Evolutionary conservation across 2,888 invertebrate genomes (phyloP).

Genomic region (Pyrocoelia pectoralis): DNA sequence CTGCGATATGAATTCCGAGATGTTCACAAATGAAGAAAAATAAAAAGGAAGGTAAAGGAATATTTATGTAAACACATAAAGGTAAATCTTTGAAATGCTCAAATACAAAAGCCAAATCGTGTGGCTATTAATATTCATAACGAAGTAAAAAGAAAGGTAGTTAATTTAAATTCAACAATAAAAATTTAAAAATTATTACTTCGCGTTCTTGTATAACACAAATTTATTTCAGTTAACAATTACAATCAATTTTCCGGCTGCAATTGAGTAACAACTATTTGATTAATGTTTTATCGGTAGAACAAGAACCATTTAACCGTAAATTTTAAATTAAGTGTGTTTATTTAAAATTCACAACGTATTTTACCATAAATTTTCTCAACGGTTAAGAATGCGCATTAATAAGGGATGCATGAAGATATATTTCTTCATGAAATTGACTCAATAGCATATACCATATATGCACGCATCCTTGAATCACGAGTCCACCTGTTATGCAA

Average conservation of each 20-base stretch:
- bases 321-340: background rate
- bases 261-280: background rate
- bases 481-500: too few relatives aligned
- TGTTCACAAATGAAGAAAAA: slow-evolving; percentile 7
- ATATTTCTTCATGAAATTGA: too few relatives aligned
- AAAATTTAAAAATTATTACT: slow-evolving; percentile 20
- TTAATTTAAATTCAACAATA: slow-evolving; percentile 27
- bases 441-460: too few relatives aligned
- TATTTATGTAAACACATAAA: slow-evolving; percentile 27
- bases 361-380: too few relatives aligned
- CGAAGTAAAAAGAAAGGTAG: slow-evolving; percentile 24
- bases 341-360: background rate
- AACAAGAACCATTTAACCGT: background rate
- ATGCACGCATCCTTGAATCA: too few relatives aligned
- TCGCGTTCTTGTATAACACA: slow-evolving; percentile 8
- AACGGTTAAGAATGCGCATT: background rate
- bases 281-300: background rate
- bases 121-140: slow-evolving; percentile 23
- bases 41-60: slow-evolving; percentile 17
- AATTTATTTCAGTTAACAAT: slow-evolving; percentile 3
- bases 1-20: slow-evolving; percentile 13
- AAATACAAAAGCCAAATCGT: slow-evolving; percentile 22
- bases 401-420: background rate
- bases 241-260: slow-evolving; percentile 12
- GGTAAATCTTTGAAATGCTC: slow-evolving; percentile 19